A percentile compares a stretch with the other conserved stretches of the same genome.
phyloP scores from a whole-genome alignment of 2,888 invertebrate species.

The Augochlorella aurata region DNA sequence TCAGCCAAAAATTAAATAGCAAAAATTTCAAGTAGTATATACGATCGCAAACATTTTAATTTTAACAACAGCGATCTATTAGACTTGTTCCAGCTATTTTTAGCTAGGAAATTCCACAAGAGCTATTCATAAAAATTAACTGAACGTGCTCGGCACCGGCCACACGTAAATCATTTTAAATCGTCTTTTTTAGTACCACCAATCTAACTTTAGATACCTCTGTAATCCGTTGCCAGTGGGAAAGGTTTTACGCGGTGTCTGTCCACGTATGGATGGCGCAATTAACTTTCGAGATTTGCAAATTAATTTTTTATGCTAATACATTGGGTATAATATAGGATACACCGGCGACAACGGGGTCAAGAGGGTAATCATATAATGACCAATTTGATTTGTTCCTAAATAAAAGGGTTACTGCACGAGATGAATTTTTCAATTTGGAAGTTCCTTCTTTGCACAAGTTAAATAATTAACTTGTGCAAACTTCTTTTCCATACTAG shows the following conservation, averaged over 20 bases:
- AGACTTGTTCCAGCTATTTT: not conserved
- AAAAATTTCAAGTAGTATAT: too few species aligned
- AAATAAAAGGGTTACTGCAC: too few species aligned
- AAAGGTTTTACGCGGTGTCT: not conserved
- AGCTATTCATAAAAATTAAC: not conserved
- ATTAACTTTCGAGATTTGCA: not conserved
- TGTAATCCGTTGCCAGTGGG: not conserved
- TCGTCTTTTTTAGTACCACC: not conserved
- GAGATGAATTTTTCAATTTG: too few species aligned
- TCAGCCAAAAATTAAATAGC: too few species aligned
- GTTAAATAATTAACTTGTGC: too few species aligned
- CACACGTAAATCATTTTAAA: not conserved
- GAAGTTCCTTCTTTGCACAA: too few species aligned
- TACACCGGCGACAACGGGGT: not conserved
- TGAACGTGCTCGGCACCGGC: not conserved
- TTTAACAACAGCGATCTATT: too few species aligned
- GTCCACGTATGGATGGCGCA: not conserved
- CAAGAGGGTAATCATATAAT: not conserved
- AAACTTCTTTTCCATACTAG: too few species aligned
- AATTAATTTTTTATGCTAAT: not conserved
- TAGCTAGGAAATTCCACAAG: not conserved
- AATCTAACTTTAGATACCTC: not conserved
- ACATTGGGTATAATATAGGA: not conserved
- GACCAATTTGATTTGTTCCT: too few species aligned
- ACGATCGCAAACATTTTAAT: too few species aligned